These are phyloP conservation scores for Drosophila biarmipes DNA, from an alignment of 1,140 invertebrate species.

Conservation along the genomic window DNA sequence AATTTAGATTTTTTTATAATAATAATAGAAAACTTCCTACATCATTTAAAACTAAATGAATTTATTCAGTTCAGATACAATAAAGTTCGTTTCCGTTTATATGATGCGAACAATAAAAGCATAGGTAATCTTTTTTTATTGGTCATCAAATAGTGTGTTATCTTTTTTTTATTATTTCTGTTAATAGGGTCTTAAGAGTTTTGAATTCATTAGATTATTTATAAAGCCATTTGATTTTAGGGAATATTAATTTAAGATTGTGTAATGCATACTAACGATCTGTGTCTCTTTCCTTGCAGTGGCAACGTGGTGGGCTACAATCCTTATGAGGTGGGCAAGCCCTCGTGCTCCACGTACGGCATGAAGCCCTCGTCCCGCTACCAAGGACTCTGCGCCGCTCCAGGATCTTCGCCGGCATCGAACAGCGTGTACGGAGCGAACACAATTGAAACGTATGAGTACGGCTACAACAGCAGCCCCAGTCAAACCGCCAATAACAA, in stretches of 20 bases:
- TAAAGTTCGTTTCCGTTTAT: not conserved
- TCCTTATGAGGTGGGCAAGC: constrained; percentile 90
- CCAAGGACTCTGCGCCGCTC: constrained; percentile 88
- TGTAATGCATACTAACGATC: not conserved
- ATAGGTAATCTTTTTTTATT: not conserved
- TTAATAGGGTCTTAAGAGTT: no score
- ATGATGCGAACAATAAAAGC: not conserved
- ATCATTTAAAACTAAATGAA: not conserved
- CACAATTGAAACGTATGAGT: constrained; percentile 84
- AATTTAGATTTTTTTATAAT: not conserved
- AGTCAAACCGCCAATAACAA: constrained; percentile 54
- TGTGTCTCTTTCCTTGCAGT: constrained; percentile 80
- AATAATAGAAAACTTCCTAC: not conserved
- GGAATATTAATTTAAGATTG: not conserved
- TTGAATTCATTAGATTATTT: not conserved
- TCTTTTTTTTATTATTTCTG: no score
- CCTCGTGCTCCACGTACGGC: constrained; percentile 89
- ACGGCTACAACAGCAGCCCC: constrained; percentile 63
- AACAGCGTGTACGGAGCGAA: constrained; percentile 69
- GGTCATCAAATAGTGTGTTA: no score
- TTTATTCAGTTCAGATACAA: not conserved
- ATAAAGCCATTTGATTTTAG: not conserved
- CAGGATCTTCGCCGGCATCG: constrained; percentile 43
- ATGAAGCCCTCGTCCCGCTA: constrained; percentile 89
- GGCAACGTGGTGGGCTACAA: constrained; percentile 91